Evolutionary conservation across 92 coral and sea anemone genomes (phyloP), one percentile per base, ranked within the genome.

Genomic region (Porites cylindrica): DNA sequence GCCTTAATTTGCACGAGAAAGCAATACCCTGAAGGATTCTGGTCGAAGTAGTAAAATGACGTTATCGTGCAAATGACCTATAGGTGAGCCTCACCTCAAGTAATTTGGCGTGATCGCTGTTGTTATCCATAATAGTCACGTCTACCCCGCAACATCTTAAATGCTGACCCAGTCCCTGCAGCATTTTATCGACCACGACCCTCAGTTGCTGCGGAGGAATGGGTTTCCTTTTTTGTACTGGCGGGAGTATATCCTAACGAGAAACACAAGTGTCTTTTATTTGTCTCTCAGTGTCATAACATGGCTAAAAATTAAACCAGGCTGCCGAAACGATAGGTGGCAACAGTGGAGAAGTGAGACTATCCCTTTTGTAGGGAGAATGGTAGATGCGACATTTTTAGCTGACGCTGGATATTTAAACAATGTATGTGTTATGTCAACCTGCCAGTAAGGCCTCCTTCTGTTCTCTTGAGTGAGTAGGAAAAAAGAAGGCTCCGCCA

Each of bases 121-220:
- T 91, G 90, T 90, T 93, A 18, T 91, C 96, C 78, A 94, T 85
- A 77, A 97, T 95, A 43, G 89, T 75, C 52, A 97, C 99, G 77
- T 97, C 98, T 12, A 93, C 98, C 53, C 99, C 98, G 90, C 99
- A 97, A 64, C 99, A 97, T 86, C 99, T 90, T 18, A 97, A 89
- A 61, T 97, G 96, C 63, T 96, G 94, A n/a, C 99, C 99, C 91
- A 97, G 94, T 9, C 98, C 99, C 85, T 97, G 99, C 50, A 97
- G 83, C 99, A 97, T 97, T 64, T 96, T 97, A 81, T 97, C 99
- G 50, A 95, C 99, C 20, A 97, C 98, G 80, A 97, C 86, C 50
- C 94, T 93, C 19, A 97, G 92, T 26, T 86, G 75, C 50, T 81
- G 98, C 11, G 97, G 96, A n/a, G 99, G 70, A 67, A 90, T 92